Evolutionary conservation across 2,797 vertebrate genomes (phyloP).

Genomic region (Myripristis jacobus): DNA sequence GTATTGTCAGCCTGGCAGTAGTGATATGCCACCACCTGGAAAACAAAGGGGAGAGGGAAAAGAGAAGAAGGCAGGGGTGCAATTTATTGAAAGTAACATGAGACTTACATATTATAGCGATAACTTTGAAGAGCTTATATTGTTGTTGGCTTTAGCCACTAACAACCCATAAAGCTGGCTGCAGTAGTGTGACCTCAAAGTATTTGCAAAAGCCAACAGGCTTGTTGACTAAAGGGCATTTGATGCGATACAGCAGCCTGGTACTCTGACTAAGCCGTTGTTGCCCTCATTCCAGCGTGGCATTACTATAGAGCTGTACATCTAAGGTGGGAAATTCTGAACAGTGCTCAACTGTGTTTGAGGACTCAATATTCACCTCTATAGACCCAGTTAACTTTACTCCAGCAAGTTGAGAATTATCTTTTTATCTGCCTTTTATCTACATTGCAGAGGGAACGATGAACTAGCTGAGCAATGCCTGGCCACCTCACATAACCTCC

Average conservation of each 20-base stretch:
- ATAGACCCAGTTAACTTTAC: slow-evolving; percentile 7
- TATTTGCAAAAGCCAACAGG: slow-evolving; percentile 9
- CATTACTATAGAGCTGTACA: slow-evolving; percentile 3
- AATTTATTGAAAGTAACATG: slow-evolving; percentile 3
- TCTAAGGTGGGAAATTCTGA: slow-evolving; percentile 9
- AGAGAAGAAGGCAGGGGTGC: not conserved
- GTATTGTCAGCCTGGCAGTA: slow-evolving; percentile 99
- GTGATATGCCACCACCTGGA: slow-evolving; percentile 97
- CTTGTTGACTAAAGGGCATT: not conserved
- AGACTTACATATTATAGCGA: not conserved
- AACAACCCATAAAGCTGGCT: slow-evolving; percentile 19
- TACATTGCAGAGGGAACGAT: slow-evolving; percentile 15
- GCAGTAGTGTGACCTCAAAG: slow-evolving; percentile 1
- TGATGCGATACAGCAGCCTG: not conserved
- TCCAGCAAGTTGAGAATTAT: slow-evolving; percentile 3
- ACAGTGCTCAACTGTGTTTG: not conserved
- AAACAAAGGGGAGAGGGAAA: slow-evolving; percentile 6
- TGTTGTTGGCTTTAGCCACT: slow-evolving; percentile 6
- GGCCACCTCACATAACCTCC: slow-evolving; percentile 52
- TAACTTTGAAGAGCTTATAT: not conserved
- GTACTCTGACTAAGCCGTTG: slow-evolving; percentile 2
- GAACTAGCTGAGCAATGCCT: slow-evolving; percentile 14
- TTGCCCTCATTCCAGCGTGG: not conserved
- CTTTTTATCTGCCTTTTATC: not conserved
- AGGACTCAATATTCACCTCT: slow-evolving; percentile 4